Conservation (phyloP, 2,888 invertebrate species). For the Saturnia japonica region DNA sequence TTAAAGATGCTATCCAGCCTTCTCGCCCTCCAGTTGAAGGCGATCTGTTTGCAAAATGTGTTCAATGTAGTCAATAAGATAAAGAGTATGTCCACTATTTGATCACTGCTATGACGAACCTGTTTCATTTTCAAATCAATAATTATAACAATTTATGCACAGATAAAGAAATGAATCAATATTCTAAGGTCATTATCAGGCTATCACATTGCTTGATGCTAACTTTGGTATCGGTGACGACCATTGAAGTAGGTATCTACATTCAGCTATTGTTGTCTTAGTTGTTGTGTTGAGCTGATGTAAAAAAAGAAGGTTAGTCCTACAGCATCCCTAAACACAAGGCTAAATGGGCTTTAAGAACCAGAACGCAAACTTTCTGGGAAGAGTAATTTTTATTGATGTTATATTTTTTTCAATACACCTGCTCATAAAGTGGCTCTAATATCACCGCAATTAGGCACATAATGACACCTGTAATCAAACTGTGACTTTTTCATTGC, state of each 20-base stretch:
- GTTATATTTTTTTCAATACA: too few species aligned
- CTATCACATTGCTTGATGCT: not conserved
- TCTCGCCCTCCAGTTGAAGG: constrained; percentile 53
- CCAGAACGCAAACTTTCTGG: too few species aligned
- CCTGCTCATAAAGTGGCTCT: too few species aligned
- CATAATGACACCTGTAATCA: too few species aligned
- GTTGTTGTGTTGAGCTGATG: not conserved
- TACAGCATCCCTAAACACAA: not conserved
- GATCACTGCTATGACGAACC: constrained; percentile 57
- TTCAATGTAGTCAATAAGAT: constrained; percentile 65
- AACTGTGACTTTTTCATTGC: too few species aligned
- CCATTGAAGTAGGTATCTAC: not conserved
- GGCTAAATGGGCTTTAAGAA: too few species aligned
- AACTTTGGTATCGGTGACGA: not conserved
- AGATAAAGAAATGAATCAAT: not conserved
- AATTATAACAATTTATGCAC: not conserved
- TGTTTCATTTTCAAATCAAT: constrained; percentile 30
- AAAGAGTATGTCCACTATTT: constrained; percentile 62
- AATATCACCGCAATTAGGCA: too few species aligned
- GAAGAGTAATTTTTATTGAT: too few species aligned
- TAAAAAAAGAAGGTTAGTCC: not conserved
- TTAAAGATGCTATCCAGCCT: constrained; percentile 57
- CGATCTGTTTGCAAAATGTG: constrained; percentile 57
- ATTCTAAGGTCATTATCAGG: too few species aligned
- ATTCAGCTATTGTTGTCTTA: not conserved